Percentiles rank a stretch among this genome's conserved stretches.
Evolutionary conservation across 2,113 vertebrate species (phyloP).

Genomic region (Saguinus imperator): DNA sequence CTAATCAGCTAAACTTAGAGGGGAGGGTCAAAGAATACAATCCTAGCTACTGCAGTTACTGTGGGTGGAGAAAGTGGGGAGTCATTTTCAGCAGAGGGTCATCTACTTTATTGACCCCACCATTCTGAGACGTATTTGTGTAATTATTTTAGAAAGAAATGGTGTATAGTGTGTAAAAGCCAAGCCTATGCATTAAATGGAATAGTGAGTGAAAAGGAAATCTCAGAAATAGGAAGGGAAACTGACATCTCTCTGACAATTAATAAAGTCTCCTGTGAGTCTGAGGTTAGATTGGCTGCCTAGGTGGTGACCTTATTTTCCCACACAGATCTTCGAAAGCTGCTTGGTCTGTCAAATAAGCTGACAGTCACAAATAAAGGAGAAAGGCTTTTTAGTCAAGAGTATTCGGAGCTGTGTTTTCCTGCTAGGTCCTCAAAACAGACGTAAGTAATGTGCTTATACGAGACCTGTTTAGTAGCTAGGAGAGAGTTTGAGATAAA

Average conservation of each 20-base stretch:
- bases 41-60: too few relatives aligned
- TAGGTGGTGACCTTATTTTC: background rate
- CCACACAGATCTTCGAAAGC: background rate
- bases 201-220: background rate
- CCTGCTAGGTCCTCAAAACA: background rate
- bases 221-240: background rate
- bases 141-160: background rate
- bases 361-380: background rate
- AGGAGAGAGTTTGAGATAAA: background rate
- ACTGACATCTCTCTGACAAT: background rate
- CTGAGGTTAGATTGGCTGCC: background rate
- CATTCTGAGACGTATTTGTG: background rate
- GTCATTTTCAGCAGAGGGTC: background rate
- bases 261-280: background rate
- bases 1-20: background rate
- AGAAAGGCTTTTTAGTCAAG: background rate
- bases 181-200: background rate
- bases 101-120: background rate
- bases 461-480: background rate
- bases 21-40: background rate
- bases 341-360: background rate
- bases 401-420: background rate
- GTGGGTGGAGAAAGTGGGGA: fast-evolving
- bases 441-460: background rate
- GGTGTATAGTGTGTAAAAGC: background rate